Base-by-base conservation (phyloP, 1,140 invertebrate genomes). In the Onthophagus taurus region DNA sequence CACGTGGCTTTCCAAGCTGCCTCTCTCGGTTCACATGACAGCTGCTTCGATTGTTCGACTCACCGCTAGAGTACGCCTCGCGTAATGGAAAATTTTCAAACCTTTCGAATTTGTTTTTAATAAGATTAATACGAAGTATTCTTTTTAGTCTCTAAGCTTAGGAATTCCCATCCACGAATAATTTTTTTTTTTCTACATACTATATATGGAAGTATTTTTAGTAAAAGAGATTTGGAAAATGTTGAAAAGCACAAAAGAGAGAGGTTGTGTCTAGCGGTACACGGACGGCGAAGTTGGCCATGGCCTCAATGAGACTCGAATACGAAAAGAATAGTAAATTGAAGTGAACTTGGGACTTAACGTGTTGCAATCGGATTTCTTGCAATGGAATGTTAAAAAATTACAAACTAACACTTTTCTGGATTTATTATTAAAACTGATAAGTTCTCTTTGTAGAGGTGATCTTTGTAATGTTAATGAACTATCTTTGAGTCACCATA, bases 1-100 rank as follows among this genome's bases (percentile, higher is more conserved):
- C 44, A 45, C 44, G 44, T 45, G 44, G 35, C 24, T 16, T 23
- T 17, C n/a, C n/a, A n/a, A n/a, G n/a, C n/a, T n/a, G n/a, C n/a
- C n/a, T n/a, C 18, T 17, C 9, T 26, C 35, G 24, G 38, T 31
- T 39, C 44, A 38, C 44, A 31, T 45, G 44, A 44, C 33, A 37
- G 26, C 31, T 26, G 33, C 30, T 24, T 18, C 31, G 21, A 20
- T 23, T 31, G 20, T 19, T 31, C 33, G 31, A 31, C n/a, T 44
- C 35, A 20, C 42, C 23, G 12, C 17, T 16, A 12, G 16, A 41
- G 19, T 13, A 18, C 14, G 21, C 19, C 21, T 38, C 21, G 12
- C 21, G 14, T 31, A 18, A 34, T 18, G 19, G 18, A 41, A 7
- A 29, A 16, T 16, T 24, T 8, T 30, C 24, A 26, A 26, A 26